Conservation (phyloP, 2,113 vertebrate genomes). For the Hippocampus barbouri region DNA sequence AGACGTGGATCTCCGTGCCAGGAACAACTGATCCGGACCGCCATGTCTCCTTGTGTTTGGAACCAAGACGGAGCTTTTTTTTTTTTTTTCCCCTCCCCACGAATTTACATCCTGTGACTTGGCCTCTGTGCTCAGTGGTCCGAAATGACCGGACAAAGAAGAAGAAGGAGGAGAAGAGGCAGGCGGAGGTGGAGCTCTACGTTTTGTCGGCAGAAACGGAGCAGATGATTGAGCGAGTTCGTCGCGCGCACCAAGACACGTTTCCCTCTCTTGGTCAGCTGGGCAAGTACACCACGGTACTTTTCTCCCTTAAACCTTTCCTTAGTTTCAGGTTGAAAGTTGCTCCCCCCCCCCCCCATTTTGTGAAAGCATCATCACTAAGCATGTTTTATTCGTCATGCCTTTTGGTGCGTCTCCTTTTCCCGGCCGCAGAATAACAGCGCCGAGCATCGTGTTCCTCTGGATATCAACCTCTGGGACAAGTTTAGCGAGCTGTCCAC, state of each 20-base stretch:
- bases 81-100: no score
- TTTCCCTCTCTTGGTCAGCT: conserved; percentile 81
- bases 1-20: no score
- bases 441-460: conserved; percentile 64
- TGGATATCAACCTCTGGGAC: conserved; percentile 72
- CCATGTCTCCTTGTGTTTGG: no score
- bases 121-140: conserved; percentile 51
- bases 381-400: not conserved
- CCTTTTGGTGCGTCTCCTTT: no score
- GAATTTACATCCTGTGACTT: no score
- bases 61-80: no score
- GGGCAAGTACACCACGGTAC: conserved; percentile 74
- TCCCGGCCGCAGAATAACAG: conserved; percentile 61
- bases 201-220: conserved; percentile 85
- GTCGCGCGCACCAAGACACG: conserved; percentile 89
- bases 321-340: not conserved
- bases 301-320: not conserved
- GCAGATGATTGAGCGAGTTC: conserved; percentile 88
- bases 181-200: conserved; percentile 73
- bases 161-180: conserved; percentile 71
- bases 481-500: conserved; percentile 76
- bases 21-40: no score
- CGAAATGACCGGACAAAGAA: conserved; percentile 72
- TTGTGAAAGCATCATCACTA: not conserved
- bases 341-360: not conserved